Evolutionary conservation across 2,113 vertebrate genomes (phyloP), one percentile per base, ranked within the genome.

Genomic region (Scopus umbretta): DNA sequence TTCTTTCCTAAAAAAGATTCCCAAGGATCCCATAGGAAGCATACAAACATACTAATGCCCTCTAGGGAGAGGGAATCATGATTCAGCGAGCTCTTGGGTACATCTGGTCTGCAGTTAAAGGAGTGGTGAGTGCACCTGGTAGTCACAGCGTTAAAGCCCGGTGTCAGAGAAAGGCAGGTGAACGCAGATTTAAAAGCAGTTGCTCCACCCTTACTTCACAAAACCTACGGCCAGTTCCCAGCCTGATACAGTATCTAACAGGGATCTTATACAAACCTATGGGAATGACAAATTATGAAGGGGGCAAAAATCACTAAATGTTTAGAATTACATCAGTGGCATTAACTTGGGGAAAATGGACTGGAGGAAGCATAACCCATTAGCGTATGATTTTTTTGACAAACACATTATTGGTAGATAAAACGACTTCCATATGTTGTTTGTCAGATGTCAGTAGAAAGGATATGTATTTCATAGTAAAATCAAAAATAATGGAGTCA

Each of bases 401-500:
- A 98, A 98, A 98, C 97, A 98, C 97, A 98, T 98, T 98, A 98
- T 95, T 98, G 97, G 98, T 96, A 98, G 98, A 99, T 98, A 98
- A 98, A 99, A 98, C 95, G 95, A 98, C 98, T 98, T 98, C 96
- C 98, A 98, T 97, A 98, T 98, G 98, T 91, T 99, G 98, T 98
- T 99, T 99, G 98, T 98, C 98, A 99, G 98, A 98, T 98, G 98
- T 98, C 98, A 98, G 98, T 82, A 96, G 92, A 94, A 97, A 93
- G 98, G 98, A 98, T 98, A 98, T 97, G 97, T 97, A 98, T 99
- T 99, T 98, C 98, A 98, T 97, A 98, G 98, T 97, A 98, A 99
- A 99, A 99, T 98, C 97, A 98, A 98, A 98, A 99, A 98, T 98
- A 98, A 99, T 98, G 98, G 98, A 98, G 97, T 97, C 96, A 97